Conservation (phyloP, 2,113 vertebrate species). For the Strix aluco region DNA sequence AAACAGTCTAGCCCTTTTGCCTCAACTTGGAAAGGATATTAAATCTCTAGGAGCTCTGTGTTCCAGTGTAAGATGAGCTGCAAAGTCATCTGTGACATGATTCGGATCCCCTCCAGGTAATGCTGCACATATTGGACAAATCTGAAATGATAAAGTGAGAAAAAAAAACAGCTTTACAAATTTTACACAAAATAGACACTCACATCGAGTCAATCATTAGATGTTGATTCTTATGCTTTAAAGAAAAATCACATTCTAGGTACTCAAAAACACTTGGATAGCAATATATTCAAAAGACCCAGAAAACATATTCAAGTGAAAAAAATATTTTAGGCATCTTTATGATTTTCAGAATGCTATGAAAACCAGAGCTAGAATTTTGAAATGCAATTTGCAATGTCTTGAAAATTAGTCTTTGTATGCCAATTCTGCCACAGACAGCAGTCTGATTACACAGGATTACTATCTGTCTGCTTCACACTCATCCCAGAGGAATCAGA, state of each 20-base stretch:
- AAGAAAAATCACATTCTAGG: background rate
- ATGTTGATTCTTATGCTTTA: background rate
- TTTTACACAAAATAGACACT: background rate
- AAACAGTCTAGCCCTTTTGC: background rate
- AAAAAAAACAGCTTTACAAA: background rate
- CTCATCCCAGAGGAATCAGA: background rate
- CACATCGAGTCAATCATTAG: background rate
- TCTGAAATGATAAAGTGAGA: conserved; percentile 80
- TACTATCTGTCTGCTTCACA: background rate
- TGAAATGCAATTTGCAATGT: background rate
- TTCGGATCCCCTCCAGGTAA: conserved; percentile 98
- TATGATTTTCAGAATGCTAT: background rate
- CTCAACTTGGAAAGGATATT: conserved; percentile 89
- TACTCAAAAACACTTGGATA: background rate
- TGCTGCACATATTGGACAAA: conserved; percentile 98
- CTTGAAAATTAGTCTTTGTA: background rate
- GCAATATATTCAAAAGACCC: background rate
- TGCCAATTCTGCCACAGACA: background rate
- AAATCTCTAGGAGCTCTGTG: conserved; percentile 99
- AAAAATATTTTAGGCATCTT: background rate
- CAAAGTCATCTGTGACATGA: conserved; percentile 99
- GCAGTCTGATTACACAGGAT: background rate
- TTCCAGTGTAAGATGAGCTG: conserved; percentile 99
- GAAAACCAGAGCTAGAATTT: background rate
- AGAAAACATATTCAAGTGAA: background rate